Evolutionary conservation across 2,797 vertebrate species (phyloP).

Genomic region (Antennarius maculatus): DNA sequence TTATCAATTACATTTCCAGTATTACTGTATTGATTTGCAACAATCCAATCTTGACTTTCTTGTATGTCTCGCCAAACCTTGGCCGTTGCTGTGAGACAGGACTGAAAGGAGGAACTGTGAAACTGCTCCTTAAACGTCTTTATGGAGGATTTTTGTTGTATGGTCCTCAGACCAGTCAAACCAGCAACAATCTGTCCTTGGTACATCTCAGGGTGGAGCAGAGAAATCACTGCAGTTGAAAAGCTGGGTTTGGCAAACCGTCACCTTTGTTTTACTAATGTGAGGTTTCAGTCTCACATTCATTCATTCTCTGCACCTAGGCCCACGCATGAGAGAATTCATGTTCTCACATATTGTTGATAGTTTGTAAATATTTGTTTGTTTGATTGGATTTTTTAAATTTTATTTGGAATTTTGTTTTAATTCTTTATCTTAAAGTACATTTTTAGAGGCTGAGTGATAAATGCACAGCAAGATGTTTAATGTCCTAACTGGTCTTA

Average conservation of each 20-base stretch:
- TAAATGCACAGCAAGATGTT: too few species aligned
- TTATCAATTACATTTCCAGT: too few species aligned
- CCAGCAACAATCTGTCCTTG: constrained; percentile 54
- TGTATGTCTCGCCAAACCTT: background rate
- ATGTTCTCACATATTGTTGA: background rate
- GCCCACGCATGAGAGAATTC: background rate
- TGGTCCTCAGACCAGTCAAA: constrained; percentile 64
- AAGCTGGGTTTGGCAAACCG: constrained; percentile 55
- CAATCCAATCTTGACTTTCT: background rate
- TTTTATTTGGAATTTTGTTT: background rate
- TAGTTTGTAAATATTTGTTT: background rate
- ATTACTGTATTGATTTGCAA: background rate
- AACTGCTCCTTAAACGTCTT: constrained; percentile 35
- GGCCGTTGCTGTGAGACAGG: background rate
- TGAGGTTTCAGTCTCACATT: constrained; percentile 22
- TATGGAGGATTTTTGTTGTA: constrained; percentile 40
- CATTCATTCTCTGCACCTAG: background rate
- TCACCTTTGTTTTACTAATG: constrained; percentile 30
- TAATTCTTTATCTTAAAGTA: too few species aligned
- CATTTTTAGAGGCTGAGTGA: too few species aligned
- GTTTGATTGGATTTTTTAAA: background rate
- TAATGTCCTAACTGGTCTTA: too few species aligned
- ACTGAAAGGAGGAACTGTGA: constrained; percentile 26
- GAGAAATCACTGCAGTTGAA: constrained; percentile 60
- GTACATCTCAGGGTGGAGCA: constrained; percentile 64